Percentiles rank a stretch among this genome's conserved stretches.
Evolutionary conservation across 2,888 invertebrate species (phyloP).

Genomic region (Fabriciana adippe): DNA sequence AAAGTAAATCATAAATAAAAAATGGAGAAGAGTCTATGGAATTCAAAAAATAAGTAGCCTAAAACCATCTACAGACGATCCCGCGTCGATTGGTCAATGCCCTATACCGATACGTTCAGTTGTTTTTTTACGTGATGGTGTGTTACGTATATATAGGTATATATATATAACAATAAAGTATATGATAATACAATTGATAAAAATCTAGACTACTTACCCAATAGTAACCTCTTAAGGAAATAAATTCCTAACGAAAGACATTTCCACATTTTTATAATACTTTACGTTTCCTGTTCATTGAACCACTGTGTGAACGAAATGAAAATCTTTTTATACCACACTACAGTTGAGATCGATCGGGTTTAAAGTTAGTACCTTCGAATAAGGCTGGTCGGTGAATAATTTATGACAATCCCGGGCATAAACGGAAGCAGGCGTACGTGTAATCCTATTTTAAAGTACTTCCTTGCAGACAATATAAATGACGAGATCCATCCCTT

Average conservation of each 20-base stretch:
- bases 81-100: too few relatives aligned
- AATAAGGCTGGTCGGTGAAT: slow-evolving; percentile 66
- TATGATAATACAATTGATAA: too few relatives aligned
- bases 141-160: too few relatives aligned
- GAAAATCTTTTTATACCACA: slow-evolving; percentile 11
- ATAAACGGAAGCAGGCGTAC: slow-evolving; percentile 57
- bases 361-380: slow-evolving; percentile 64
- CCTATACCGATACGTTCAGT: too few relatives aligned
- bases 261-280: not conserved
- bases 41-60: too few relatives aligned
- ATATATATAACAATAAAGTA: too few relatives aligned
- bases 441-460: slow-evolving; percentile 62
- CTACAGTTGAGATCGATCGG: slow-evolving; percentile 57
- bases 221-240: too few relatives aligned
- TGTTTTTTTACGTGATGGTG: too few relatives aligned
- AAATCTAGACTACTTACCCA: too few relatives aligned
- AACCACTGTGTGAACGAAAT: slow-evolving; percentile 4
- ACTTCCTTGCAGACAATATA: slow-evolving; percentile 56
- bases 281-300: not conserved
- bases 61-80: too few relatives aligned
- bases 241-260: not conserved
- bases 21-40: too few relatives aligned
- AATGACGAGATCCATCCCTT: slow-evolving; percentile 23
- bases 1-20: too few relatives aligned
- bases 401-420: slow-evolving; percentile 63